Base-by-base conservation (phyloP, 2,888 invertebrate species). In the Geophilus truncorum region DNA sequence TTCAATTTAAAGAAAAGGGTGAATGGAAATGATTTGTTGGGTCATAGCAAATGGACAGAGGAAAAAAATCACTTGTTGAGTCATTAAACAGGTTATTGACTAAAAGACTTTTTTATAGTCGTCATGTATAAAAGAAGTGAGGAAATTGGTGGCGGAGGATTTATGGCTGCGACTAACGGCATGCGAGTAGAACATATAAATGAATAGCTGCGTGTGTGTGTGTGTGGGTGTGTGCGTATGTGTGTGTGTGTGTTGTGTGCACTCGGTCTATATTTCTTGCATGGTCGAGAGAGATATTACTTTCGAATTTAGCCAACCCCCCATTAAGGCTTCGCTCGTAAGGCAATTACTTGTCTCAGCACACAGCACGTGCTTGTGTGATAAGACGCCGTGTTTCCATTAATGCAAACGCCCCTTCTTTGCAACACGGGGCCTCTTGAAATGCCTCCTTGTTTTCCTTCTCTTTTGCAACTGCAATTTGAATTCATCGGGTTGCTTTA, bases 221-320 rank as follows among this genome's bases (percentile, higher is more conserved):
- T n/a, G n/a, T n/a, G n/a, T n/a, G n/a, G n/a, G n/a, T n/a, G n/a
- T n/a, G n/a, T n/a, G n/a, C n/a, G n/a, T n/a, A n/a, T n/a, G n/a
- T n/a, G n/a, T n/a, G n/a, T n/a, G n/a, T 70, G 70, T 70, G 70
- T 70, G 70, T 23, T 15, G 70, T 70, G 70, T 25, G 70, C 70
- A 70, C 70, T 70, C 70, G 70, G 70, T 70, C 70, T 70, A 70
- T 70, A 70, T 70, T 70, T 70, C 70, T 70, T 70, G 70, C 70
- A 70, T 70, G 70, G 70, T 70, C 70, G 70, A 70, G 70, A 70
- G 28, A 70, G 70, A 70, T 70, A 70, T 70, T 70, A 70, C 70
- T 70, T 70, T 70, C 70, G 70, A 70, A 70, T 70, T 70, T 70
- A 70, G 70, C 70, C 70, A 70, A 70, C 70, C 70, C 70, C 23